Evolutionary conservation across 2,797 vertebrate genomes (phyloP), one percentile per base, ranked within the genome.

Genomic region (Hyperoplus lanceolatus): DNA sequence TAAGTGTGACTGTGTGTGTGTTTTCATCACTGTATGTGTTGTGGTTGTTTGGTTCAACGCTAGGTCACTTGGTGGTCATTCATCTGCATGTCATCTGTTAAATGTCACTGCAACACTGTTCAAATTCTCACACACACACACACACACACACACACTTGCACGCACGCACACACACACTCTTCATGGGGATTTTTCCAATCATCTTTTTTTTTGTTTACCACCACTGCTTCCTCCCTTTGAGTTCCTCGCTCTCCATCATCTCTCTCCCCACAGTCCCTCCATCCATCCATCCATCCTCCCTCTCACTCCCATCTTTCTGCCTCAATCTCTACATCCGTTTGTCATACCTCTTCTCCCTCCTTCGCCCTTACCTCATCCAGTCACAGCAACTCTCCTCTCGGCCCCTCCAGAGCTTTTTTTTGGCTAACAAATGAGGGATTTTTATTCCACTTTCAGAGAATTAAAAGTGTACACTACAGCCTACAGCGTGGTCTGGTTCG

Each of bases 11-110:
- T 56, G 48, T 3, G 43, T 54, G 67, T 74, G 79, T 77, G 76
- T 39, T 16, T 16, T 39, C 1, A 3, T 16, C 12, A 11, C 41
- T 62, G 63, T 53, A 38, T 64, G 77, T 68, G 55, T 56, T 15
- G 41, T n/a, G 57, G 46, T 59, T 48, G 57, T 73, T 58, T 50
- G 6, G 74, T 84, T 83, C 76, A 83, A 70, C 70, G 77, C 72
- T 50, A 64, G 89, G 88, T 91, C 88, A 91, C 75, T 78, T 77
- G 54, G 51, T 88, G 81, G 81, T 90, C 84, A 85, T 90, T 86
- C 73, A 87, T 90, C 92, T 91, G 81, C 84, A 87, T 89, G 86
- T 89, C 83, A 88, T 89, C 77, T 80, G 82, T 57, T 87, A 88
- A 93, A 92, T 91, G 87, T 92, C 89, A 90, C 60, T 4, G 64